Conservation (phyloP, 2,888 invertebrate genomes). For the Heterodera filipjevi region DNA sequence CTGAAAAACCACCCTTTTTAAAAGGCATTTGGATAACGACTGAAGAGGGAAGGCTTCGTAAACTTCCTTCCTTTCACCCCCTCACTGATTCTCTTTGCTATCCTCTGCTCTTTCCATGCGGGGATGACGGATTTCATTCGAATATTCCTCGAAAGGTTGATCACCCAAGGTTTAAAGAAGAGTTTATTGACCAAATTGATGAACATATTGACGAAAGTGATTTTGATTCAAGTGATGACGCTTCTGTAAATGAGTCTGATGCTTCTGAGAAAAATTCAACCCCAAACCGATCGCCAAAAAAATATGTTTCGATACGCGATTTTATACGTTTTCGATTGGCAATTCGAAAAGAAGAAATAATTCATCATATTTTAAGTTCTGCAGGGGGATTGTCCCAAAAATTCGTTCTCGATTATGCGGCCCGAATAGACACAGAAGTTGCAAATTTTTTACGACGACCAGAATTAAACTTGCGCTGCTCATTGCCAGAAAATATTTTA, state of each 20-base stretch:
- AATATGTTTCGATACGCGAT: background rate
- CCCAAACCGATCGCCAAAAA: background rate
- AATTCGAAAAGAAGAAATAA: background rate
- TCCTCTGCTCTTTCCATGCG: background rate
- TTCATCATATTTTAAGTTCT: conserved; percentile 12
- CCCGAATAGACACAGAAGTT: background rate
- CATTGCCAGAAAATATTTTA: background rate
- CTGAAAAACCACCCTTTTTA: background rate
- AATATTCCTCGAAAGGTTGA: background rate
- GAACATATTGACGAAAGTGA: background rate
- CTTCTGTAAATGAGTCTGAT: background rate
- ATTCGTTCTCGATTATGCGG: conserved; percentile 9
- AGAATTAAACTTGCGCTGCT: background rate
- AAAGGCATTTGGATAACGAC: conserved; percentile 15
- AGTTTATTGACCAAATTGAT: background rate
- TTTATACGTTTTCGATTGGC: conserved; percentile 11
- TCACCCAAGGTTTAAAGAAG: no score
- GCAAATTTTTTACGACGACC: background rate
- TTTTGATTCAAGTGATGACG: background rate
- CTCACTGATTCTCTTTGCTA: background rate
- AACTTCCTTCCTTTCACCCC: background rate
- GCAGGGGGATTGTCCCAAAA: conserved; percentile 6
- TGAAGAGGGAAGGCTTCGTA: background rate
- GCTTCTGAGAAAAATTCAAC: background rate
- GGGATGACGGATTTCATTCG: conserved; percentile 1